phyloP scores from a whole-genome alignment of 2,888 invertebrate genomes.

The Ectropis crepuscularia region DNA sequence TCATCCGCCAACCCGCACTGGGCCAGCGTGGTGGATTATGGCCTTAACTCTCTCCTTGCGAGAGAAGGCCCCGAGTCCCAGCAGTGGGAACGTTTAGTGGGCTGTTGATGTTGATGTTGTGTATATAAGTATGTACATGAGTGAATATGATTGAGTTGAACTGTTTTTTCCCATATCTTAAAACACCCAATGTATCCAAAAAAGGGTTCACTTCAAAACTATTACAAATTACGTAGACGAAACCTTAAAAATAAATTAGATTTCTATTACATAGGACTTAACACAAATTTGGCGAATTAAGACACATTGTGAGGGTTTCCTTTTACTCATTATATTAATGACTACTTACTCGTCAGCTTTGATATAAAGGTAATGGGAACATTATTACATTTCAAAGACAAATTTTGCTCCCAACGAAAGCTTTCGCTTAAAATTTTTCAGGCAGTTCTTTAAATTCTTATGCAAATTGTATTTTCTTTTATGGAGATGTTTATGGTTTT shows the following conservation, averaged over 20 bases:
- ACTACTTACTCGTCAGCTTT: constrained; percentile 28
- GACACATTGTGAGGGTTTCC: constrained; percentile 10
- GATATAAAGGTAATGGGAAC: constrained; percentile 22
- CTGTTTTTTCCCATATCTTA: too few relatives aligned
- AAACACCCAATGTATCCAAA: too few relatives aligned
- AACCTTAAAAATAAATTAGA: not conserved
- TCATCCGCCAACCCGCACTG: too few relatives aligned
- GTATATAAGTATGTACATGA: too few relatives aligned
- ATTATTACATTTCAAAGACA: constrained; percentile 29
- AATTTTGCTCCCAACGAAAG: constrained; percentile 22
- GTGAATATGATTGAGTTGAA: too few relatives aligned
- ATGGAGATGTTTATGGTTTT: constrained; percentile 25
- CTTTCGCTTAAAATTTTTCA: constrained; percentile 18
- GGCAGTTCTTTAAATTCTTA: constrained; percentile 22
- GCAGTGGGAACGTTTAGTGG: too few relatives aligned
- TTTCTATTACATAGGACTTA: constrained; percentile 1
- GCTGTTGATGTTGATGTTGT: too few relatives aligned
- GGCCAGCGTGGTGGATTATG: too few relatives aligned
- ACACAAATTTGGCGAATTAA: constrained; percentile 1
- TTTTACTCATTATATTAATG: constrained; percentile 24
- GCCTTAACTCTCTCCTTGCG: too few relatives aligned
- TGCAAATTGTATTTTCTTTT: constrained; percentile 26
- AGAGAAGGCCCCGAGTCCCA: too few relatives aligned
- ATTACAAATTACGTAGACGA: too few relatives aligned
- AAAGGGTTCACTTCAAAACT: too few relatives aligned